These are phyloP conservation scores for Silurus glanis DNA, from an alignment of 2,113 vertebrate species.

Conservation along the genomic window DNA sequence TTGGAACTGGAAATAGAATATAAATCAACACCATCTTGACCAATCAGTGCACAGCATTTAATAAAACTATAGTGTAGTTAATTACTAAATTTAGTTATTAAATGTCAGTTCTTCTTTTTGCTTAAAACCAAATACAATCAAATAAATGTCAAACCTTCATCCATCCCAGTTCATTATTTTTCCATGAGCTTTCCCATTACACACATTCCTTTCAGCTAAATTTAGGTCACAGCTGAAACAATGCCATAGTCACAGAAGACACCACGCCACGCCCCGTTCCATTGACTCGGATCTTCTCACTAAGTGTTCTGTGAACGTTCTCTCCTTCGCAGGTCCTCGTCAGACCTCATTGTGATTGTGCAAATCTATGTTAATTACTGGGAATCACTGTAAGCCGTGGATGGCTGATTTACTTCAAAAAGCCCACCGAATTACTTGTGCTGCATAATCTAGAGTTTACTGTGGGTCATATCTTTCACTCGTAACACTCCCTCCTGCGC, in stretches of 20 bases:
- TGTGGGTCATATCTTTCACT: constrained; percentile 64
- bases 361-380: not conserved
- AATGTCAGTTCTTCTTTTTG: not conserved
- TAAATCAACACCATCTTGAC: not conserved
- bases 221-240: not conserved
- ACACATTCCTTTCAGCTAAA: not conserved
- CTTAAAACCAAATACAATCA: not conserved
- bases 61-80: not conserved
- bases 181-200: not conserved
- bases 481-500: constrained; percentile 89
- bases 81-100: not conserved
- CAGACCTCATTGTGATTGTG: not conserved
- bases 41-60: not conserved
- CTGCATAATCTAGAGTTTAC: constrained; percentile 76
- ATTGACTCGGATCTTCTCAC: not conserved
- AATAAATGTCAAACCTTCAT: not conserved
- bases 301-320: not conserved
- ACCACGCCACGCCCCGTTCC: not conserved
- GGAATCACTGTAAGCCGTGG: not conserved
- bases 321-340: not conserved
- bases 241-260: not conserved
- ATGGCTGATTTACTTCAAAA: not conserved
- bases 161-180: not conserved
- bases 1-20: not conserved
- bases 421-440: not conserved